Percentiles rank a stretch among this genome's conserved stretches.
phyloP scores from a whole-genome alignment of 2,888 invertebrate species.

The Eledona agricola region DNA sequence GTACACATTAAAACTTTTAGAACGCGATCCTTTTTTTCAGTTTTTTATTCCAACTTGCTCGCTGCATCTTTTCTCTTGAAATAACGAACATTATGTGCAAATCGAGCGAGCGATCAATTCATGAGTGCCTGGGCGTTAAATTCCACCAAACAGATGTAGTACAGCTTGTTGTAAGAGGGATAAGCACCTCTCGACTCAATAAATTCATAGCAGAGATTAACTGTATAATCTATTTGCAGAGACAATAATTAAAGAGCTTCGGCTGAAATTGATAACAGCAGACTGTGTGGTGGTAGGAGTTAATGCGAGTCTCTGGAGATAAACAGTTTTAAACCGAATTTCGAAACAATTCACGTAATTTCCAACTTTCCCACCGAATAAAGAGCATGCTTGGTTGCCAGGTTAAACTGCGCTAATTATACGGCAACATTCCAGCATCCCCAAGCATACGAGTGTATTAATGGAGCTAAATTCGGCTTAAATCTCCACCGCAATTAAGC shows the following conservation, averaged over 20 bases:
- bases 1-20: constrained; percentile 21
- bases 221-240: constrained; percentile 10
- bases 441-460: constrained; percentile 36
- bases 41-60: constrained; percentile 7
- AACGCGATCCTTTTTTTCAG: too few species aligned
- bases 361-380: constrained; percentile 39
- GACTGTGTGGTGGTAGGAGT: constrained; percentile 15
- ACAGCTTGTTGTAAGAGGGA: background rate
- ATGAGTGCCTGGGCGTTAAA: background rate
- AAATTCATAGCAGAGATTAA: constrained; percentile 8
- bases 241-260: background rate
- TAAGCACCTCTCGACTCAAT: constrained; percentile 3
- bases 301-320: constrained; percentile 38
- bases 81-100: constrained; percentile 2
- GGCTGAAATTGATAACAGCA: constrained; percentile 23
- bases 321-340: constrained; percentile 43
- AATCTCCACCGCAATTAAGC: constrained; percentile 33
- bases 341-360: constrained; percentile 43
- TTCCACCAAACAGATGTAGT: background rate
- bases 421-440: constrained; percentile 34
- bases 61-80: too few species aligned
- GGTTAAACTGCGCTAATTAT: constrained; percentile 43
- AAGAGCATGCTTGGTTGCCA: constrained; percentile 39
- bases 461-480: constrained; percentile 38
- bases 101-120: too few species aligned